Evolutionary conservation across 2,113 vertebrate genomes (phyloP), one percentile per base, ranked within the genome.

Genomic region (Circaetus cinerascens): DNA sequence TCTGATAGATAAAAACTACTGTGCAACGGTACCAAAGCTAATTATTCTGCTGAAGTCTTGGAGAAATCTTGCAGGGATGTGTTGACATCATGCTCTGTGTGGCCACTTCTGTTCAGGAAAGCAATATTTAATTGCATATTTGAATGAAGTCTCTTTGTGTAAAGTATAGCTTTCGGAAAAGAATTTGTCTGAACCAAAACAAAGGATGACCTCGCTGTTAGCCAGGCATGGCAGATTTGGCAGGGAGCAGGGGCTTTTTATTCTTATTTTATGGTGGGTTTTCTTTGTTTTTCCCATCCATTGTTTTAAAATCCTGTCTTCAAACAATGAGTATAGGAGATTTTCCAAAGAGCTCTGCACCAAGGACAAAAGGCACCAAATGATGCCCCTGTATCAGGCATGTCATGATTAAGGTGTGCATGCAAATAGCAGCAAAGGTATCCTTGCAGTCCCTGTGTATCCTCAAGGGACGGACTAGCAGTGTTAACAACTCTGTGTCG

Each of bases 21-120:
- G 94, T 95, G 96, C 93, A 77, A 93, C 0, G 75, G 91, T 84
- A 97, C 95, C 94, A 96, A 84, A 97, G 95, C 97, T 97, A 97
- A 97, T 97, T 97, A 97, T 96, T 97, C 95, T 91, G 90, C 96
- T 97, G 96, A 97, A 97, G 96, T 98, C 97, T 95, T 95, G 86
- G 88, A 95, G 94, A 92, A 97, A 86, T 97, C 94, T 98, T 96
- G 85, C 94, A 96, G 93, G 89, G 91, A 92, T 94, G n/a, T 92
- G 94, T 95, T 97, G 94, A 91, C 94, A 96, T 92, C 87, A 23
- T 91, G 96, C 94, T 96, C 93, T 51, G 50, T 92, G 95, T 94
- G 95, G 87, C 94, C 51, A 43, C 83, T 96, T 93, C 95, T 94
- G 75, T 63, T 95, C 80, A 74, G 89, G 80, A 94, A 95, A 96